Evolutionary conservation across 2,113 vertebrate species (phyloP), one percentile per base, ranked within the genome.

Genomic region (Protomyctophum bolini): DNA sequence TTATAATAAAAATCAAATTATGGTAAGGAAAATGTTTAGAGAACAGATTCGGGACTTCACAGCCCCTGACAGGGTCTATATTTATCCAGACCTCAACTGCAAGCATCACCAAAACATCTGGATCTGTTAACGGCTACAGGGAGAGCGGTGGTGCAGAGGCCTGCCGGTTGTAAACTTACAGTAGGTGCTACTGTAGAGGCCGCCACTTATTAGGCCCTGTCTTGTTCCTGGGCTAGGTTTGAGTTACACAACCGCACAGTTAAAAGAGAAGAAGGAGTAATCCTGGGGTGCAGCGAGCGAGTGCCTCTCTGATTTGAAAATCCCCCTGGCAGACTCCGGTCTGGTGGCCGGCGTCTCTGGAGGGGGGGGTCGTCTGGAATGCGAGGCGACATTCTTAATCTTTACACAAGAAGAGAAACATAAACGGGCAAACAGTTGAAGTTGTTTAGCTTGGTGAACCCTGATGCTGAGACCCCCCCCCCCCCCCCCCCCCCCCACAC

Each of bases 161-260:
- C 75, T 45, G 12, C 4, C 15, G 57, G 3, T 57, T 46, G 50
- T 78, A 86, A 87, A 73, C n/a, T 65, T 89, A 76, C 76, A 86
- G 65, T 70, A 78, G 47, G 66, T 79, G 58, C 81, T 92, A 73
- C 80, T 91, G 70, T 88, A 54, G 70, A 75, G 47, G 81, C 84
- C 67, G 66, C 83, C 81, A 63, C 58, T 87, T 90, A 82, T 89
- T 92, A 83, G 82, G 82, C 12, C 76, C 84, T 7, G 61, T 88
- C 69, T 84, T 68, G 48, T 90, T 90, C 69, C 73, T 81, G 76
- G 80, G 62, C 75, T 86, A 81, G 73, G 75, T 88, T 92, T 90
- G 51, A 88, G 69, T 93, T 91, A 72, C 12, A 79, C 64, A 58
- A 80, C 81, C 76, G 59, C 78, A 79, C 2, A 70, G 60, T 82